Evolutionary conservation across 1,140 invertebrate genomes (phyloP), one percentile per base, ranked within the genome.

Genomic region (Venustaconcha ellipsiformis): DNA sequence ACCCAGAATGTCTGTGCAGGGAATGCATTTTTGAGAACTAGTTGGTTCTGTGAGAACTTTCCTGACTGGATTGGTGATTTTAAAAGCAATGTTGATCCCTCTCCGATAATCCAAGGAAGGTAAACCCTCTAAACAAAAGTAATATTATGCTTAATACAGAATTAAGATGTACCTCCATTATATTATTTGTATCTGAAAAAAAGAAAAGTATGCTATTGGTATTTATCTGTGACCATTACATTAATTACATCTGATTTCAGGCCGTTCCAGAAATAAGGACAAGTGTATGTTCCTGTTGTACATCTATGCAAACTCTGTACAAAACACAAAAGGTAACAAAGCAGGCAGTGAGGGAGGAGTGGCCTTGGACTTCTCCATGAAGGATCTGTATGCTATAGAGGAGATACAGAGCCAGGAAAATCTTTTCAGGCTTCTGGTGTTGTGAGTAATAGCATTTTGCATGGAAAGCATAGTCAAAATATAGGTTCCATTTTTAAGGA

Each of bases 371-470:
- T 91, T 91, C 68, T 83, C 86, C 13, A 83, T 89, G 73, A 90
- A 89, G 74, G 90, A 91, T 72, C 78, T 90, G 14, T 90, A 88
- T 83, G 86, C 86, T 55, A 88, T 91, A 57, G 83, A 95, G 93
- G 93, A 95, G 91, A 95, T 98, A 75, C 94, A 96, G 85, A 92
- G 92, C 74, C 92, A 94, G 82, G 90, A 92, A 55, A 92, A 95
- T 85, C 90, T 96, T 14, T 96, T 97, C 84, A 90, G 93, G 69
- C 91, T 97, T 14, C 79, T 90, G n/a, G 87, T 90, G 17, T 84
- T 82, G 88, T 89, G 81, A 76, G 81, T 75, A 30, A 17, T 17
- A 17, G 26, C 64, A 11, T 6, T 1, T 71, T n/a, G 14, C 15
- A 23, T 15, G 60, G 11, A 62, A 15, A 37, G 18, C 58, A 20